Conservation (phyloP, 37 sponge, comb jelly and placozoan species). For the Halisarca cf. caerulea region DNA sequence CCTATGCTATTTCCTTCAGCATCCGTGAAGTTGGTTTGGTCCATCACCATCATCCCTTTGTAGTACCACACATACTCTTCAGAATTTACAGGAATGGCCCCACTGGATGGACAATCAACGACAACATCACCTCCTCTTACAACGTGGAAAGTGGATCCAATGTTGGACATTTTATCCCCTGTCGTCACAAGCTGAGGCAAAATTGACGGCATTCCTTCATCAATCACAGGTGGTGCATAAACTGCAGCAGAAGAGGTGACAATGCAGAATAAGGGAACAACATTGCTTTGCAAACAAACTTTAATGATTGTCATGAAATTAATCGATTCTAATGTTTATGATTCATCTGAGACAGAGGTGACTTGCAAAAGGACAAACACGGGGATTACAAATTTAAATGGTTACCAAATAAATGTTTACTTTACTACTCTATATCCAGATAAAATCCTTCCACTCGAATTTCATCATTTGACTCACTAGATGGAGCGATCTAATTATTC, state of each 20-base stretch:
- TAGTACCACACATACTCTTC: constrained; percentile 22
- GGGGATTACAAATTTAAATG: too few relatives aligned
- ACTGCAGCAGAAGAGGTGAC: neutral
- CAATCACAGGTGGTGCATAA: neutral
- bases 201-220: neutral
- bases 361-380: too few relatives aligned
- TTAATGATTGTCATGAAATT: too few relatives aligned
- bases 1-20: neutral
- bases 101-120: neutral
- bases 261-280: neutral
- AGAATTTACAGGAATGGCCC: neutral
- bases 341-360: too few relatives aligned
- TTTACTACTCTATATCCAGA: too few relatives aligned
- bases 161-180: neutral
- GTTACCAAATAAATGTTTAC: too few relatives aligned
- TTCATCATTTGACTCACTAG: too few relatives aligned
- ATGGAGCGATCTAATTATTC: too few relatives aligned
- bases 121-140: neutral
- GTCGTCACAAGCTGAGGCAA: neutral
- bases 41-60: neutral
- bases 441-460: too few relatives aligned
- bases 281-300: too few relatives aligned
- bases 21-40: neutral
- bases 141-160: neutral
- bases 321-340: too few relatives aligned